Evolutionary conservation across 2,888 invertebrate genomes (phyloP).

Genomic region (Quadriops clusia): DNA sequence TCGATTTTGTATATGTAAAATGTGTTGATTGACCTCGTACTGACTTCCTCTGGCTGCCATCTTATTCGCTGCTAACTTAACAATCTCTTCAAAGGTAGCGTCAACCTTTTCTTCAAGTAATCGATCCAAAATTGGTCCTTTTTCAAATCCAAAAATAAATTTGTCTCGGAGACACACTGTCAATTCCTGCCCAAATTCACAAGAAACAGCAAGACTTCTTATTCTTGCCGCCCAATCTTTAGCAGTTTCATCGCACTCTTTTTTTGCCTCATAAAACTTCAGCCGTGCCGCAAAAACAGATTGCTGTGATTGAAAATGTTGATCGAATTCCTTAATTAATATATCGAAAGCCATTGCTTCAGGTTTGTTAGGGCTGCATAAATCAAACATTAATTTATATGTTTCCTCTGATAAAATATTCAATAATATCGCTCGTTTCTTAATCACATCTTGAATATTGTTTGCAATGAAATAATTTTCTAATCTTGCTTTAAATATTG

Average conservation of each 20-base stretch:
- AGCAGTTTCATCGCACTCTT: slow-evolving; percentile 12
- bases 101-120: slow-evolving; percentile 13
- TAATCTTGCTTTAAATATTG: slow-evolving; percentile 14
- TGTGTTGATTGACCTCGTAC: too few species aligned
- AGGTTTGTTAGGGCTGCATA: slow-evolving; percentile 14
- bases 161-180: slow-evolving; percentile 12
- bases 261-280: slow-evolving; percentile 17
- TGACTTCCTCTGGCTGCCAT: too few species aligned
- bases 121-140: slow-evolving; percentile 13
- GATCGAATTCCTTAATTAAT: slow-evolving; percentile 14
- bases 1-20: too few species aligned
- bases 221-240: slow-evolving; percentile 18
- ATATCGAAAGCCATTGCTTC: slow-evolving; percentile 14
- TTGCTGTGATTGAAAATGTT: slow-evolving; percentile 13
- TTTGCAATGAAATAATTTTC: slow-evolving; percentile 18
- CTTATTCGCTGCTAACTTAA: slow-evolving; percentile 4
- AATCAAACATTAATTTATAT: slow-evolving; percentile 16
- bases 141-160: slow-evolving; percentile 17
- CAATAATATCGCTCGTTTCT: slow-evolving; percentile 18
- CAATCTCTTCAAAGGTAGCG: too few species aligned
- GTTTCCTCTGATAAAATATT: slow-evolving; percentile 18
- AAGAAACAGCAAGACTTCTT: slow-evolving; percentile 14
- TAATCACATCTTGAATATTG: slow-evolving; percentile 6
- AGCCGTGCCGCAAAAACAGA: slow-evolving; percentile 14
- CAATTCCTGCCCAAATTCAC: slow-evolving; percentile 17